Evolutionary conservation across 2,888 invertebrate species (phyloP).

Genomic region (Galerucella nymphaeae): DNA sequence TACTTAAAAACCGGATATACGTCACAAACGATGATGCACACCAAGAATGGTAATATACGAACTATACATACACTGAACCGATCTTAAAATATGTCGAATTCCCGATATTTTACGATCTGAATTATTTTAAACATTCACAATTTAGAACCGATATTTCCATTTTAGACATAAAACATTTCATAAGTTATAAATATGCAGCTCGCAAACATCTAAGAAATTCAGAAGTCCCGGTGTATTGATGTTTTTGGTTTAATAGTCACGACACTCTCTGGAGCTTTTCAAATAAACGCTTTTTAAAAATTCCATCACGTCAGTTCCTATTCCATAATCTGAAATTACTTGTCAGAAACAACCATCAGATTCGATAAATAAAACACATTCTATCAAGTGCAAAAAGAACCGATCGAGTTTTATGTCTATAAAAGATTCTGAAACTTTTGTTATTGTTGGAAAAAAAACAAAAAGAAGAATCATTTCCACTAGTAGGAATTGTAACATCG

Average conservation of each 20-base stretch:
- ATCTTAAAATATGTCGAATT: too few relatives aligned
- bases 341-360: conserved; percentile 11
- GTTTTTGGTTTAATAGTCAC: background rate
- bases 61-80: too few relatives aligned
- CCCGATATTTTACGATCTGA: too few relatives aligned
- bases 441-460: background rate
- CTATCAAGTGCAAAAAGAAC: conserved; percentile 4
- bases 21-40: too few relatives aligned
- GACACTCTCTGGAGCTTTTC: background rate
- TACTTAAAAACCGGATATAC: too few relatives aligned
- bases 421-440: background rate
- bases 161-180: too few relatives aligned
- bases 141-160: too few relatives aligned
- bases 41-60: too few relatives aligned
- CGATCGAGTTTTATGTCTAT: conserved; percentile 3
- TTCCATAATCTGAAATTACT: conserved; percentile 18
- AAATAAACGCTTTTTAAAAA: conserved; percentile 1
- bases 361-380: conserved; percentile 14
- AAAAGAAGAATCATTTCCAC: background rate
- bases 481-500: background rate
- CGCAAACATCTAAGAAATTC: background rate
- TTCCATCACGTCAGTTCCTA: conserved; percentile 10
- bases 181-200: background rate
- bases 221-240: background rate
- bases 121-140: too few relatives aligned